phyloP scores from a whole-genome alignment of 2,797 vertebrate genomes.

The Leptoclinus maculatus region DNA sequence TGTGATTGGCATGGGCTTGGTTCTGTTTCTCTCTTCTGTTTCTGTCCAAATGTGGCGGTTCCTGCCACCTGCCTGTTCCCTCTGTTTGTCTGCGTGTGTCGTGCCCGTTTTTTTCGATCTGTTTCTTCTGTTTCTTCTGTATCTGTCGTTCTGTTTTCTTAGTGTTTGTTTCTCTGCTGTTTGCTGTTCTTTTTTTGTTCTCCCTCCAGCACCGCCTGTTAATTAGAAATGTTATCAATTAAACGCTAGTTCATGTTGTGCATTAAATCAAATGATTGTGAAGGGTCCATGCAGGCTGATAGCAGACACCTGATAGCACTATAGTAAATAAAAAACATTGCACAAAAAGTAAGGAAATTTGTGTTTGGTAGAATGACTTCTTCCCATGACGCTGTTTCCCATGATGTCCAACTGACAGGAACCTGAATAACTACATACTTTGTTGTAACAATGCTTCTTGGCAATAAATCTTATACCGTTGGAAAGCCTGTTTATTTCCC shows the following conservation, averaged over 20 bases:
- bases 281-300: background rate
- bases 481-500: too few relatives aligned
- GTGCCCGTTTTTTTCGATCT: slow-evolving; percentile 60
- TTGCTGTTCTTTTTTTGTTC: slow-evolving; percentile 30
- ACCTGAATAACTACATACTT: too few relatives aligned
- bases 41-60: slow-evolving; percentile 52
- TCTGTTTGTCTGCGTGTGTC: slow-evolving; percentile 66
- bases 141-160: slow-evolving; percentile 54
- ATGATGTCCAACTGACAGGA: too few relatives aligned
- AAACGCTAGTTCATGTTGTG: background rate
- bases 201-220: slow-evolving; percentile 7
- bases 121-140: slow-evolving; percentile 70
- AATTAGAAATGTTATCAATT: slow-evolving; percentile 8
- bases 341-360: too few relatives aligned
- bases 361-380: too few relatives aligned
- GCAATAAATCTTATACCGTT: too few relatives aligned
- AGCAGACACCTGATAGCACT: background rate
- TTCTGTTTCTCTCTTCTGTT: slow-evolving; percentile 22
- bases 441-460: too few relatives aligned
- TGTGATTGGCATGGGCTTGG: slow-evolving; percentile 48
- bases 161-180: slow-evolving; percentile 48
- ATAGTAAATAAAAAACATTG: background rate
- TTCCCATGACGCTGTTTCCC: too few relatives aligned
- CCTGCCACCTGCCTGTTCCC: slow-evolving; percentile 63
- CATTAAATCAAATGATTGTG: background rate